Evolutionary conservation across 2,888 invertebrate species (phyloP), one percentile per base, ranked within the genome.

Genomic region (Tiliacea aurago): DNA sequence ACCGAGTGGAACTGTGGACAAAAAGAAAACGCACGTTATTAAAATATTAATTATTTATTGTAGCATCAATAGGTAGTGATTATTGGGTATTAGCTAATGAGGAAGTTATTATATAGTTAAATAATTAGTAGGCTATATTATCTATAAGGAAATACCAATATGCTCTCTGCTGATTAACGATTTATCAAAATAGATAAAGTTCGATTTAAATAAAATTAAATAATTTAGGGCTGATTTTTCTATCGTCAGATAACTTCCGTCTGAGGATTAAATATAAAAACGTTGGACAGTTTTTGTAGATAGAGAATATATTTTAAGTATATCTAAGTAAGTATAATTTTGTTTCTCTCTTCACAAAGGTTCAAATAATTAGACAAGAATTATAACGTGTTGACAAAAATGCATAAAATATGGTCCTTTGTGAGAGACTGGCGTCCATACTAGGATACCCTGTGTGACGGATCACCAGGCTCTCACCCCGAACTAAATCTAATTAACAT

Each of bases 1-100:
- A 95, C 95, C 75, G 95, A 95, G 82, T 95, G 95, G 80, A 96
- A 96, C 96, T 96, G 95, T 80, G 70, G 80, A 88, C 85, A 92
- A 91, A 83, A 20, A 73, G 70, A 75, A 43, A 43, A 13, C 0
- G 2, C 43, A 43, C 43, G 43, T 43, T 43, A 13, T 43, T 43
- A 43, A 10, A 43, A 43, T 43, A 41, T 9, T 41, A 7, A 41
- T 41, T 41, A 5, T 33, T 37, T 4, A 37, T 37, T 37, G 7
- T 37, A 11, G 18, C 10, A 56, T 10, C 1, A 10, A 4, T 20
- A 28, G 28, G 28, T 28, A 33, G 33, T 20, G 20, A 7, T 1
- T 18, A 18, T 43, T 23, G 23, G 6, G 10, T 41, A 56, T 37
- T 20, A 41, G 20, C 28, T 6, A 59, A 70, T n/a, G 28, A 47